A percentile compares a stretch with the other conserved stretches of the same genome.
Conservation (phyloP, 2,113 vertebrate genomes). For the Herpailurus yagouaroundi region DNA sequence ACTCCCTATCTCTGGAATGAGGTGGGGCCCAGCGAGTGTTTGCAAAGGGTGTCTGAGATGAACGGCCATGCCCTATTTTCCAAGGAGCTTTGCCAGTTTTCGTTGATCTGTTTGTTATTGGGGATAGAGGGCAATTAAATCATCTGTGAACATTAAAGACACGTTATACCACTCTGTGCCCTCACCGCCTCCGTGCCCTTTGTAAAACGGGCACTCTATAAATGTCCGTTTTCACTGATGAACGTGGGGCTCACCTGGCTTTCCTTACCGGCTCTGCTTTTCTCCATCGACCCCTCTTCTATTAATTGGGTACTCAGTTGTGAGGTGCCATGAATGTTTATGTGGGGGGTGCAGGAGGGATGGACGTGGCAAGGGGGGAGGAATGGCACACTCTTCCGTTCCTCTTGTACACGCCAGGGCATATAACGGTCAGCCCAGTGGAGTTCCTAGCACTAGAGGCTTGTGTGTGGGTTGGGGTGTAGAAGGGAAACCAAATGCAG, state of each 20-base stretch:
- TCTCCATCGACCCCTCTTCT: neutral
- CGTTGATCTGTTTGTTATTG: conserved; percentile 29
- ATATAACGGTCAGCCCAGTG: neutral
- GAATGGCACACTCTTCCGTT: neutral
- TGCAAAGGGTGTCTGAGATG: conserved; percentile 35
- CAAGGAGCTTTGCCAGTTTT: conserved; percentile 29
- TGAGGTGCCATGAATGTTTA: neutral
- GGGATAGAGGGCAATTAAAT: neutral
- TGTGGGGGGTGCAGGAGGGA: neutral
- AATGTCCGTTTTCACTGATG: neutral
- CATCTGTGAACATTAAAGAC: neutral
- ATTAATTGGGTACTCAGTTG: neutral
- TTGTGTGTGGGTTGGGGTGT: neutral
- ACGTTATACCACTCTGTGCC: neutral
- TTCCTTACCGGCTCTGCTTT: neutral
- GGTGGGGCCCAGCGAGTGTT: conserved; percentile 15
- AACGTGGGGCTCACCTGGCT: neutral
- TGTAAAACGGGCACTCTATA: neutral
- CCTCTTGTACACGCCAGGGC: neutral
- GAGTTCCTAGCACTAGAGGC: neutral
- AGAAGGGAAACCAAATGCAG: neutral
- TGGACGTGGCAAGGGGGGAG: neutral
- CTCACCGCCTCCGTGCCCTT: neutral
- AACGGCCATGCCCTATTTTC: neutral
- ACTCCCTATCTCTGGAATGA: neutral